Base-by-base conservation (phyloP, 2,113 vertebrate species). In the Perca fluviatilis region DNA sequence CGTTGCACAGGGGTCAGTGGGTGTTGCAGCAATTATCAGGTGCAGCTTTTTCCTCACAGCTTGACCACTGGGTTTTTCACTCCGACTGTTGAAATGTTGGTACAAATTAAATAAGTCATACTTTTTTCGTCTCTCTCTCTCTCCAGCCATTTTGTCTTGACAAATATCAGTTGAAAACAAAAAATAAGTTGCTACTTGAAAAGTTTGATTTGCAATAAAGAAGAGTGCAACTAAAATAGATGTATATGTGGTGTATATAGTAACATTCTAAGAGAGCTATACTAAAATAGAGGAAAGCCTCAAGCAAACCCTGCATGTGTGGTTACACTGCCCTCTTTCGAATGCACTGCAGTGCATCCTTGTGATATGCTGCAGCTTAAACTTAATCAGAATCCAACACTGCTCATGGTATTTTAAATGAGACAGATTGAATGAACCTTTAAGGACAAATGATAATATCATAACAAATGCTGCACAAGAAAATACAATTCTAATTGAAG, bases 301-400 rank as follows among this genome's bases (percentile, higher is more conserved):
- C n/a, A 56, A 57, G 73, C 16, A 23, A 49, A 46, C 14, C 5
- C 81, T 62, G 83, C 88, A 58, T 86, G 85, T 89, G 91, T 91
- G 90, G 46, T 82, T 88, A 92, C 86, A 92, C 92, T 93, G 90
- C 91, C 91, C 90, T 92, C 91, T 90, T 89, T 92, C 90, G 91
- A 91, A 83, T 80, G 75, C 79, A 72, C 74, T 43, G 81, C 84
- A 80, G 61, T 49, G 82, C 53, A 40, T 80, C 57, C 49, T 15
- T 2, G 19, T 21, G 18, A 74, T 36, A 58, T 60, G 66, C 63
- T 50, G 64, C 47, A 77, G 67, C 23, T 21, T 33, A 33, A 77
- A 61, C 57, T 50, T 30, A 21, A 69, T 30, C 7, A 56, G n/a
- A 60, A 54, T 50, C 3, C 8, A 25, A 27, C 3, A 25, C 15